Evolutionary conservation across 2,113 vertebrate genomes (phyloP).

Genomic region (Nothocercus julius): DNA sequence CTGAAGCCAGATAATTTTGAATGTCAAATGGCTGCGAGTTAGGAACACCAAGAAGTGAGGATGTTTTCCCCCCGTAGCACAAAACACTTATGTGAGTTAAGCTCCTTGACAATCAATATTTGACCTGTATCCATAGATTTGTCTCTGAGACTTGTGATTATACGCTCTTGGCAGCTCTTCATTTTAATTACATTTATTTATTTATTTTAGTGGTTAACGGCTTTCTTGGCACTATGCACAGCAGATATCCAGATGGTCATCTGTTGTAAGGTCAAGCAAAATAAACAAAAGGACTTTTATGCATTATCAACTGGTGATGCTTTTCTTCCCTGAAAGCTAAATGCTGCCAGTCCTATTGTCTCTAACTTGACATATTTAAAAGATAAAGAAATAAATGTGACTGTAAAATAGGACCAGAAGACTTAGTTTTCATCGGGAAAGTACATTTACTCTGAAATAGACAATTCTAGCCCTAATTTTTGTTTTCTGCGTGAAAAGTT

Average conservation of each 20-base stretch:
- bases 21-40: background rate
- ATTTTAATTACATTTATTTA: slow-evolving; percentile 63
- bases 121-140: slow-evolving; percentile 16
- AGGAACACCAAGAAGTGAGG: background rate
- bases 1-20: background rate
- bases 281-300: slow-evolving; percentile 40
- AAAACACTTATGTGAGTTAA: background rate
- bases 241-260: slow-evolving; percentile 52
- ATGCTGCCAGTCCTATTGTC: background rate
- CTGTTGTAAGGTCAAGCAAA: slow-evolving; percentile 49
- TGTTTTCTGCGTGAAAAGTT: background rate
- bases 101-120: slow-evolving; percentile 13
- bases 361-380: background rate
- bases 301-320: background rate
- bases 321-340: background rate
- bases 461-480: background rate
- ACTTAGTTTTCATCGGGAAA: background rate
- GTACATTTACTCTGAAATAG: background rate
- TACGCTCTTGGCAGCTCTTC: slow-evolving; percentile 17
- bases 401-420: background rate
- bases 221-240: slow-evolving; percentile 13
- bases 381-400: background rate
- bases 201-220: slow-evolving; percentile 40
- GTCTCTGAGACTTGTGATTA: background rate
- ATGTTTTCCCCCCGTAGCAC: background rate